Conservation (phyloP, 2,113 vertebrate species). For the Pygoscelis antarcticus region DNA sequence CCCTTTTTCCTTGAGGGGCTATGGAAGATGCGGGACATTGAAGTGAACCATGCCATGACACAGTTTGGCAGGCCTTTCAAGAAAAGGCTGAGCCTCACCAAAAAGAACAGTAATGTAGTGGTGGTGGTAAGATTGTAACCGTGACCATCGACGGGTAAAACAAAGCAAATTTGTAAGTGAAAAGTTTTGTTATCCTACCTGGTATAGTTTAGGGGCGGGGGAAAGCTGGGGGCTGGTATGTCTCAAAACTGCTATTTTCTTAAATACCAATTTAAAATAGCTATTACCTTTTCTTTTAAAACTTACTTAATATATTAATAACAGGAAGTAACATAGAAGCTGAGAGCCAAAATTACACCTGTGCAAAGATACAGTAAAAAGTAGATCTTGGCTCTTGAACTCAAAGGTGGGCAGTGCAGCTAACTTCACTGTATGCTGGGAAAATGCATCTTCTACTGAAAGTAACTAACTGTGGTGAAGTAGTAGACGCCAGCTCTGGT, state of each 20-base stretch:
- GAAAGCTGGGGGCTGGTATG: not conserved
- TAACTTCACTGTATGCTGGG: not conserved
- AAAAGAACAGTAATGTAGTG: not conserved
- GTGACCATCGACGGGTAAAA: not conserved
- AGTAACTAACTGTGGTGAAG: not conserved
- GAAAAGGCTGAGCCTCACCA: not conserved
- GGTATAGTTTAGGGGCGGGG: not conserved
- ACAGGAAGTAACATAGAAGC: not conserved
- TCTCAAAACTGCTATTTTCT: slow-evolving; percentile 34
- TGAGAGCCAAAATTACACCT: not conserved
- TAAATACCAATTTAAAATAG: not conserved
- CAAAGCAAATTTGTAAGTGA: not conserved
- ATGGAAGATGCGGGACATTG: not conserved
- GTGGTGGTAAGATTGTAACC: not conserved
- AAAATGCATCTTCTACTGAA: not conserved
- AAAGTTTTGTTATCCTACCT: not conserved
- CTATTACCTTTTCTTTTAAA: not conserved
- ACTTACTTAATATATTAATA: not conserved
- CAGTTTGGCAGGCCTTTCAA: not conserved
- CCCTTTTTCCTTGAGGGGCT: not conserved
- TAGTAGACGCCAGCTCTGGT: not conserved
- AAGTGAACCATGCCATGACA: not conserved
- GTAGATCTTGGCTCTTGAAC: not conserved
- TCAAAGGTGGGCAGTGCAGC: not conserved
- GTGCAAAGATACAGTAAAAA: not conserved